Base-by-base conservation (phyloP, 35 echinoderm and acorn worm species). In the Lytechinus variegatus region DNA sequence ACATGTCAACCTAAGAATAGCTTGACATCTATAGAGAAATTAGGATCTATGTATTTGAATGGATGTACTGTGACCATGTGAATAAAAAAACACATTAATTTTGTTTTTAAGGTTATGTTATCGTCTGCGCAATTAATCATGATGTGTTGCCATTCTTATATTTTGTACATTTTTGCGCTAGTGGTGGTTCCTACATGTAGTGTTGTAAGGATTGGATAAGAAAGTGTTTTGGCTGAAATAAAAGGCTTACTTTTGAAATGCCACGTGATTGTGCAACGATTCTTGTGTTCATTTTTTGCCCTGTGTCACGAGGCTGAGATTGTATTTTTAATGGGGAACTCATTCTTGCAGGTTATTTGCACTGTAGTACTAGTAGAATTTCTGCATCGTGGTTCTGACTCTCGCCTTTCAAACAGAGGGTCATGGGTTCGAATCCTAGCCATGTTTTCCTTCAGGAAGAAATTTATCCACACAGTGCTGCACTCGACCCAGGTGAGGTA, bases 171-270 rank as follows among this genome's bases (percentile, higher is more conserved):
- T 79, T 79, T 79, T 79, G 66, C 66, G 66, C 66, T n/a, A 4
- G 66, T 79, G 66, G 66, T 79, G 16, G n/a, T 14, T 79, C 19
- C 66, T 79, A 58, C 56, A 2, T 58, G 56, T 58, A 79, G 66
- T 79, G 66, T 79, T 79, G 66, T 24, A 79, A 79, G 66, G 66
- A 79, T 79, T 79, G 66, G 8, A 79, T 79, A 79, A 79, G 66
- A 79, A 79, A 79, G 21, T 19, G n/a, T 19, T 79, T 79, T 79
- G 66, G 66, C 66, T 79, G 66, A 79, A 79, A 79, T 79, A 79
- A 79, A 79, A 79, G 66, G 66, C 66, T 79, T 79, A 79, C 66
- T 79, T 79, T 79, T 79, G 66, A 79, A 79, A 79, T 19, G 66
- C 66, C 66, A 79, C n/a, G 66, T 24, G 66, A 16, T 79, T 8